These are phyloP conservation scores for Hippocampus barbouri DNA, from an alignment of 2,113 vertebrate species.

Conservation along the genomic window DNA sequence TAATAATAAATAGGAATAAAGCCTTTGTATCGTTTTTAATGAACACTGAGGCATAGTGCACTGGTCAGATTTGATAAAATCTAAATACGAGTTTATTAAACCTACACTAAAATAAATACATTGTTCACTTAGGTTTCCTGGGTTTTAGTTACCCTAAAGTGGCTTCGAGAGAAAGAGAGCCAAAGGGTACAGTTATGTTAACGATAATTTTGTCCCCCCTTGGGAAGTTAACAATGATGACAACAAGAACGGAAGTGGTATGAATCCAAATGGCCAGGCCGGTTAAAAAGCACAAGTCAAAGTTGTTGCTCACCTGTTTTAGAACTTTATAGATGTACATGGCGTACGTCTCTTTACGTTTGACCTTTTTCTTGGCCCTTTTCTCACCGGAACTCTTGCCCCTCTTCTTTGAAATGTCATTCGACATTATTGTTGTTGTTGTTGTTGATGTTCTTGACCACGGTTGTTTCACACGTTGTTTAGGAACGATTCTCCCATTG, in stretches of 20 bases:
- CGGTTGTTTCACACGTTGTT: background rate
- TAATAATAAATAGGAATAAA: too few species aligned
- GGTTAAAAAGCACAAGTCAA: background rate
- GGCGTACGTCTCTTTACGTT: slow-evolving; percentile 72
- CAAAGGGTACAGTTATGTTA: too few species aligned
- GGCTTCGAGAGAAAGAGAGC: too few species aligned
- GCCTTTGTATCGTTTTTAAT: too few species aligned
- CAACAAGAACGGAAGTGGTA: background rate
- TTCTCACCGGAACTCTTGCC: slow-evolving; percentile 64
- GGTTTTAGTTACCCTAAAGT: too few species aligned
- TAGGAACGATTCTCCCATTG: background rate
- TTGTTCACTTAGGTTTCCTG: too few species aligned
- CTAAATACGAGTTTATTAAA: too few species aligned
- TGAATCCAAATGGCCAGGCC: background rate
- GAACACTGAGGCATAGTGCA: too few species aligned
- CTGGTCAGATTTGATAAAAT: too few species aligned
- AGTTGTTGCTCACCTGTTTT: slow-evolving; percentile 63
- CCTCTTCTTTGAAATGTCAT: slow-evolving; percentile 70
- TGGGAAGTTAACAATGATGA: too few species aligned
- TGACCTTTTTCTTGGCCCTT: slow-evolving; percentile 61
- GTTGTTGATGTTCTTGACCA: background rate
- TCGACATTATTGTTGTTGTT: slow-evolving; percentile 51
- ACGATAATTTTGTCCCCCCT: too few species aligned
- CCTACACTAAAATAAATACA: too few species aligned
- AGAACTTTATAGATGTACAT: slow-evolving; percentile 78